These are phyloP conservation scores for Penaeus vannamei DNA, from an alignment of 1,140 invertebrate genomes.

Conservation along the genomic window DNA sequence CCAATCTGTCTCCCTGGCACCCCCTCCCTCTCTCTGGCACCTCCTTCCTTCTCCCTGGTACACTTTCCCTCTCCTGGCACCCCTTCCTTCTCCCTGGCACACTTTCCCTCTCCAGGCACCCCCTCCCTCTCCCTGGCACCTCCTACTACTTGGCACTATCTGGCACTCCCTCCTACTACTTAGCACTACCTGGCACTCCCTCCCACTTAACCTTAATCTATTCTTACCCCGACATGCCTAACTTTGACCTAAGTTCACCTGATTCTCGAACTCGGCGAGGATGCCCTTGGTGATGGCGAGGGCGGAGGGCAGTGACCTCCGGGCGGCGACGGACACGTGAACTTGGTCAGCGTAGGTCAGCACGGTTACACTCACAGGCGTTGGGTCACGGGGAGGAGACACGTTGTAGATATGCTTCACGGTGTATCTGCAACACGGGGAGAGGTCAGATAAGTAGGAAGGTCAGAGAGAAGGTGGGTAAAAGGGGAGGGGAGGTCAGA, in stretches of 20 bases:
- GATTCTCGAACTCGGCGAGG: constrained; percentile 61
- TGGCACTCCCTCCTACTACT: too few species aligned
- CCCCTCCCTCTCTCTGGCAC: too few species aligned
- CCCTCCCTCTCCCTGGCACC: too few species aligned
- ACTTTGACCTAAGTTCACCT: constrained; percentile 57
- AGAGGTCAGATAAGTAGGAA: not conserved
- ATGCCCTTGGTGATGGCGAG: constrained; percentile 43
- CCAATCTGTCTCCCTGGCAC: too few species aligned
- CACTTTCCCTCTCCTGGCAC: too few species aligned
- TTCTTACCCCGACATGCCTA: constrained; percentile 61
- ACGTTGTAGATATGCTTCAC: constrained; percentile 74
- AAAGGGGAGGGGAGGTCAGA: not conserved
- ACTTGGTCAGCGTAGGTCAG: constrained; percentile 76
- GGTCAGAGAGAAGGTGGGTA: not conserved
- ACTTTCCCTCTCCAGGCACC: too few species aligned
- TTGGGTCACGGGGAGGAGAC: constrained; percentile 73
- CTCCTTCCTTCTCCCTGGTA: too few species aligned
- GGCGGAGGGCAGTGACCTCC: constrained; percentile 71
- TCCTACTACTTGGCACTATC: not conserved
- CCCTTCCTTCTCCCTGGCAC: too few species aligned
- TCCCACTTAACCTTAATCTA: not conserved
- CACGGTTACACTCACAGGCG: constrained; percentile 75
- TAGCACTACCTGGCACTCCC: too few species aligned
- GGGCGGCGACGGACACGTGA: constrained; percentile 74
- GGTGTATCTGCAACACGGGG: constrained; percentile 71